phyloP scores from a whole-genome alignment of 2,113 vertebrate genomes.

The Pachyramphus minor region DNA sequence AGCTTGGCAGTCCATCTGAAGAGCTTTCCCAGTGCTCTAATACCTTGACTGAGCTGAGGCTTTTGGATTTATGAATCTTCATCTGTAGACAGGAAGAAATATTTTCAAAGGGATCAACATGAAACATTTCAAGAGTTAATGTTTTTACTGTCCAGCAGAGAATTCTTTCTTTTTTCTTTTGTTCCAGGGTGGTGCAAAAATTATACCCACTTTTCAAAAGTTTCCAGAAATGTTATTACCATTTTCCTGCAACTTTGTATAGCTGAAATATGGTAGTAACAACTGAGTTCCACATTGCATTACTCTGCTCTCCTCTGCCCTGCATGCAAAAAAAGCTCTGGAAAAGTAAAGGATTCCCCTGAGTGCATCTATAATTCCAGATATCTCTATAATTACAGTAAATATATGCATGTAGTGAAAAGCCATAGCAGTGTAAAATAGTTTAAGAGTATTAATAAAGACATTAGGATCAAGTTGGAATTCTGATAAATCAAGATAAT shows the following conservation, averaged over 20 bases:
- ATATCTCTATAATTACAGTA: not conserved
- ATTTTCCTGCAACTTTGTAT: not conserved
- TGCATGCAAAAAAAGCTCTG: not conserved
- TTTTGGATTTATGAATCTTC: not conserved
- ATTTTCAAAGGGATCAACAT: not conserved
- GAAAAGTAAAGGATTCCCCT: not conserved
- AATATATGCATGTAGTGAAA: not conserved
- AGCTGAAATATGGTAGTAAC: not conserved
- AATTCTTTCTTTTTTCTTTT: not conserved
- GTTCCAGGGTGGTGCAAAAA: not conserved
- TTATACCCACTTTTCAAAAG: not conserved
- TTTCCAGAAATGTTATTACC: not conserved
- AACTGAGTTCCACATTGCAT: not conserved
- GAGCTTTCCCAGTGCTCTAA: not conserved
- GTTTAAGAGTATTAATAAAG: not conserved
- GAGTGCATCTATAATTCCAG: not conserved
- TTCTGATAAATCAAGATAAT: conserved; percentile 53
- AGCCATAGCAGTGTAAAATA: not conserved
- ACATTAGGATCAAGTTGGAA: not conserved
- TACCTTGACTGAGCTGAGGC: not conserved
- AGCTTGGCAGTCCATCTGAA: not conserved
- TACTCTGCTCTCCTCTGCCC: not conserved
- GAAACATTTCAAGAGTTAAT: not conserved
- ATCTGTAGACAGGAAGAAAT: not conserved
- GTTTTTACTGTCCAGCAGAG: not conserved